phyloP scores from a whole-genome alignment of 1,140 invertebrate species.

The Tribolium castaneum region DNA sequence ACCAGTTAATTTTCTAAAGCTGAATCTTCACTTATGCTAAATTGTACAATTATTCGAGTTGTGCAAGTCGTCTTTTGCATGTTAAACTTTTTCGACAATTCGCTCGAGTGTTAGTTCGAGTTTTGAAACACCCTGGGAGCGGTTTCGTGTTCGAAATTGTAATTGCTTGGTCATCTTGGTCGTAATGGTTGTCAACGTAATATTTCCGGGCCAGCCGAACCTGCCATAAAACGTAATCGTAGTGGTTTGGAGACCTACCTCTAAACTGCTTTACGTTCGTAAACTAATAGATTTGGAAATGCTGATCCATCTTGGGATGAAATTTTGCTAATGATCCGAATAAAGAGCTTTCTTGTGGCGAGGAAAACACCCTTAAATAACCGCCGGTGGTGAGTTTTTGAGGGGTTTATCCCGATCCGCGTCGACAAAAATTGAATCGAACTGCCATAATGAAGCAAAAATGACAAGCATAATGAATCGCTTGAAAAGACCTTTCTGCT shows the following conservation, averaged over 20 bases:
- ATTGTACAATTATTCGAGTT: too few relatives aligned
- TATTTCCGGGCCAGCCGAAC: constrained; percentile 24
- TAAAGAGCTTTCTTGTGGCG: neutral
- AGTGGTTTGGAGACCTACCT: constrained; percentile 4
- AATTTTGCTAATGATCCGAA: neutral
- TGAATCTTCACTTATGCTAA: too few relatives aligned
- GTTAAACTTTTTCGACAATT: too few relatives aligned
- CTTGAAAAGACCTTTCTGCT: neutral
- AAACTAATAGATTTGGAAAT: neutral
- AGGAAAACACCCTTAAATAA: neutral
- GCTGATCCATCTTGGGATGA: neutral
- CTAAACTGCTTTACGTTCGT: neutral
- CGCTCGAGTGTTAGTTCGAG: too few relatives aligned
- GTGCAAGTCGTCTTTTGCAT: too few relatives aligned
- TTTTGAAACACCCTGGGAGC: constrained; percentile 1
- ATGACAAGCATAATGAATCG: constrained; percentile 10
- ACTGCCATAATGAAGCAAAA: neutral
- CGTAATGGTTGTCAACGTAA: constrained; percentile 30
- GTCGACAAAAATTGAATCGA: neutral
- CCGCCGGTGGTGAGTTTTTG: neutral
- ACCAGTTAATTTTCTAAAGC: neutral
- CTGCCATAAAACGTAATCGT: constrained; percentile 38
- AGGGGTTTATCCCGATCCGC: neutral
- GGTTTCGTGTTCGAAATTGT: constrained; percentile 19
- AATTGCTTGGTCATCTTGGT: constrained; percentile 24